Evolutionary conservation across 2,113 vertebrate genomes (phyloP), one percentile per base, ranked within the genome.

Genomic region (Siniperca knerii): DNA sequence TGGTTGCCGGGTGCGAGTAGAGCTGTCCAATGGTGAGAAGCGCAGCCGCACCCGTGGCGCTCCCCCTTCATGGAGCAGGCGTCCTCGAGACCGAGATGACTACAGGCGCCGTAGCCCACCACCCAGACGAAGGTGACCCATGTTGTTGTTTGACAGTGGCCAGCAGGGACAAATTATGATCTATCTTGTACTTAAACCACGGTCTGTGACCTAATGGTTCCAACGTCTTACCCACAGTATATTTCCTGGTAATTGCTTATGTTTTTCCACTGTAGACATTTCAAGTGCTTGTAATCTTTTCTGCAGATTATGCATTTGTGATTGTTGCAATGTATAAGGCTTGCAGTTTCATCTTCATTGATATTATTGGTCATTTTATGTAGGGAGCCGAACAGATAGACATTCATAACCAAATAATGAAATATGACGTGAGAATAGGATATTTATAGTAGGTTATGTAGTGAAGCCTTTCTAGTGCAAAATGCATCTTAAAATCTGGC

Each of bases 1-100:
- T 85, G 98, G 98, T 65, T 99, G 98, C 84, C 97, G 98, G 0
- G 98, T 99, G 48, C 95, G 98, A 18, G 98, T 99, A 81, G 98
- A 99, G 83, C 93, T 99, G 54, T 99, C 98, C 71, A 99, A 98
- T 25, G 98, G 98, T 0, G 98, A 99, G 92, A 99, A 99, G 79
- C 96, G 98, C 48, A 98, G 97, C 87, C 96, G 98, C 68, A 97
- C 97, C 91, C 96, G 98, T 0, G 98, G 98, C 0, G 98, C 98
- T 0, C 98, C 98, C 44, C 98, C 98, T 0, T 98, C 98, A 0
- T 99, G 98, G 97, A 96, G 96, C 94, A 95, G 98, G 8, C 97
- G 98, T 8, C 97, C 98, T 48, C 94, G 98, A 61, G 98, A 99
- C 58, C 95, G 98, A 35, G 98, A 99, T 2, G 98, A 99, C 80